Base-by-base conservation (phyloP, 2,113 vertebrate species). In the Crotalus helleri region DNA sequence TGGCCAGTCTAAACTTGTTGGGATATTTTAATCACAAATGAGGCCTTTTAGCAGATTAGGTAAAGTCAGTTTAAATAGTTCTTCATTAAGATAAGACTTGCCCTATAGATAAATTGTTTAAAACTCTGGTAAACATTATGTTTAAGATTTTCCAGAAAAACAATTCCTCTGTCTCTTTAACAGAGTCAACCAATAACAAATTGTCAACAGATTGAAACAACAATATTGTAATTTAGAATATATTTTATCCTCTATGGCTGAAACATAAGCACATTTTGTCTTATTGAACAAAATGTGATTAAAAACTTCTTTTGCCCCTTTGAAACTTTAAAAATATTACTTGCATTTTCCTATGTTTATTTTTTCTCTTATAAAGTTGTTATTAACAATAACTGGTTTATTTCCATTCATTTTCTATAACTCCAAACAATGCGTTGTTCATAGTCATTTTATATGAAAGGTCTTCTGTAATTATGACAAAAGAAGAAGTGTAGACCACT, bases 221-320 rank as follows among this genome's bases (percentile, higher is more conserved):
- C 51, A 69, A 23, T 23, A 39, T 94, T 96, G 94, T 90, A 7
- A 61, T 81, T 90, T 0, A 92, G 91, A 11, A 88, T 94, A 94
- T 5, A 59, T 49, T 54, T 74, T 94, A 90, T 95, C 95, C 94
- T 95, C 13, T 96, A 94, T 94, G 94, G 94, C 74, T 95, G 58
- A 94, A 96, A 91, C 91, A 92, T 11, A 19, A 91, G 92, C 54
- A 94, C 90, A 92, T 49, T 88, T 90, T 49, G 11, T 90, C 93
- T 94, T 57, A 96, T 94, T 90, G 89, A 93, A 85, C 74, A 95
- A 91, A 91, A 61, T 26, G 15, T 54, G 69, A 69, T 94, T 92
- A 93, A 33, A 33, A 88, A 94, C 92, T 54, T 95, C 54, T 51
- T 61, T 95, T 91, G 53, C 3, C 90, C 87, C 17, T 24, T 92